Evolutionary conservation across 1,140 invertebrate genomes (phyloP), one percentile per base, ranked within the genome.

Genomic region (Drosophila virilis): DNA sequence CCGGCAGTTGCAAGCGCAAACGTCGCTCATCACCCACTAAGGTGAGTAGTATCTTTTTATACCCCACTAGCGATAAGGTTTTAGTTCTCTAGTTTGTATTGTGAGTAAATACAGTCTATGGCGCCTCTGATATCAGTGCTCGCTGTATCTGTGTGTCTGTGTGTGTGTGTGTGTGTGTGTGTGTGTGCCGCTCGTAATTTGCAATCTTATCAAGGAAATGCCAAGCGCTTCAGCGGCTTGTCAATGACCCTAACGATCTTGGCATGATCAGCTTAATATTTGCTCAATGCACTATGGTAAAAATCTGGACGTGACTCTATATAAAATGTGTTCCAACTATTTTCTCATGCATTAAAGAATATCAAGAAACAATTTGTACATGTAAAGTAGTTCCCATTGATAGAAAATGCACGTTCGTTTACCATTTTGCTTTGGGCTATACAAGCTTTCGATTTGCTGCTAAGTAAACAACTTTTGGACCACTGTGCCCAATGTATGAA

Each of bases 201-300:
- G 72, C 57, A 81, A 82, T 82, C 79, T 82, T 82, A 82, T 82
- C 79, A 78, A 64, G 74, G 51, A 77, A 80, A 70, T 37, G 71
- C 48, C 45, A 33, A 59, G 50, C 61, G 22, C 35, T 40, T 12
- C 13, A 37, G 42, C 37, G 64, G 45, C 15, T 22, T 42, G 45
- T 13, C 65, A 69, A 58, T 80, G 72, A 80, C 72, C 77, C 52
- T 35, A 58, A 66, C 54, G 59, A 74, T 69, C 74, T 80, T 48
- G 32, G 5, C 54, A 42, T 51, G 61, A 54, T 54, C 50, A 42
- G 52, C 40, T 33, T 28, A 40, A 65, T 45, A 28, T 22, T 17
- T 8, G n/a, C 35, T 52, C 22, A 45, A 33, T 65, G 61, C 33
- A 37, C 51, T 12, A 54, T 54, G 51, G 33, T 13, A 32, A 13